phyloP scores from a whole-genome alignment of 2,888 invertebrate genomes.

The Toxonevra muliebris region DNA sequence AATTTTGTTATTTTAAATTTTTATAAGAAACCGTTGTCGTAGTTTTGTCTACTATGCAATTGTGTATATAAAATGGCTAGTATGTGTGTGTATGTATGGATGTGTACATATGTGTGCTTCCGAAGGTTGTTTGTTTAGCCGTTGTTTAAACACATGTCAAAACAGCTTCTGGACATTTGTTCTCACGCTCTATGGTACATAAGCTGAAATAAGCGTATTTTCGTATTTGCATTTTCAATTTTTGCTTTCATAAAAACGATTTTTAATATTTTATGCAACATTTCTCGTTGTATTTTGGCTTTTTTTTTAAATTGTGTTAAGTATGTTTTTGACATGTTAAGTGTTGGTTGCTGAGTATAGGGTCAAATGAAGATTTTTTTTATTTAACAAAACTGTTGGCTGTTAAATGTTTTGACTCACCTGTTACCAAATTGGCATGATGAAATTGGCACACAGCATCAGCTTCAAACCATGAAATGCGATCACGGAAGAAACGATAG shows the following conservation, averaged over 20 bases:
- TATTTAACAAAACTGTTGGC: not conserved
- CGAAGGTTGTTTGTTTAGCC: conserved; percentile 19
- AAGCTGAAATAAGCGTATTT: conserved; percentile 32
- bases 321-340: not conserved
- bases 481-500: conserved; percentile 84
- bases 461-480: conserved; percentile 85
- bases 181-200: conserved; percentile 21
- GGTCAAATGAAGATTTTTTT: not conserved
- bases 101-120: conserved; percentile 14
- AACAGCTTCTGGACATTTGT: conserved; percentile 44
- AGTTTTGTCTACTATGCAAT: not conserved
- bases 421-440: conserved; percentile 82
- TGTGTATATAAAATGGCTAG: too few relatives aligned
- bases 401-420: conserved; percentile 65
- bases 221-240: conserved; percentile 53
- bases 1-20: not conserved
- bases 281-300: not conserved
- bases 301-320: conserved; percentile 7
- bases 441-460: conserved; percentile 86
- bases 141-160: conserved; percentile 13
- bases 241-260: conserved; percentile 27
- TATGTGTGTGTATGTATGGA: conserved; percentile 7
- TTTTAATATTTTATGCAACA: too few relatives aligned
- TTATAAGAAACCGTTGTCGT: too few relatives aligned
- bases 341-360: too few relatives aligned